Evolutionary conservation across 2,888 invertebrate species (phyloP).

Genomic region (Drosophila suboccidentalis): DNA sequence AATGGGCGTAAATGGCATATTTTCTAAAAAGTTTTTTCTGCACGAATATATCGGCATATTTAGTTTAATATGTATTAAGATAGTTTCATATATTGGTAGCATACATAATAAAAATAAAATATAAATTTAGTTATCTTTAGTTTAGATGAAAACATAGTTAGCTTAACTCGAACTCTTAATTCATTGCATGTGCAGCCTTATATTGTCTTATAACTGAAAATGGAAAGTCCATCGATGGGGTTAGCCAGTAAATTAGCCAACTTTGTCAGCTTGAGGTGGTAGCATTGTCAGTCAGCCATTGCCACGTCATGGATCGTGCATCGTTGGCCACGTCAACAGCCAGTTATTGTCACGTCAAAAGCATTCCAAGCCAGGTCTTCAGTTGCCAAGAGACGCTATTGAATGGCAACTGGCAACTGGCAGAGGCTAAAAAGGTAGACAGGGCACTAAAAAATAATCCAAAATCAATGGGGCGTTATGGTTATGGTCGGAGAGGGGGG

Average conservation of each 20-base stretch:
- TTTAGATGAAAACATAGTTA: background rate
- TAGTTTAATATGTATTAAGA: too few species aligned
- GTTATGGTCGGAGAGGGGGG: constrained; percentile 37
- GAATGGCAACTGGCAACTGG: constrained; percentile 22
- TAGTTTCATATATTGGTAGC: too few species aligned
- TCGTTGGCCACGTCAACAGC: constrained; percentile 45
- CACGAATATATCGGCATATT: too few species aligned
- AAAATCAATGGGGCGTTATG: constrained; percentile 81
- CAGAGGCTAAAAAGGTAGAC: constrained; percentile 67
- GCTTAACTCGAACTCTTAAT: background rate
- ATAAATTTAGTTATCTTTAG: background rate
- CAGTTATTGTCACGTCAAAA: constrained; percentile 64
- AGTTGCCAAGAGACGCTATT: constrained; percentile 34
- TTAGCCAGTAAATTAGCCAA: constrained; percentile 8
- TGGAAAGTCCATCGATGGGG: constrained; percentile 16
- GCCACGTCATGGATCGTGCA: constrained; percentile 51
- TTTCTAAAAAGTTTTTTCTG: too few species aligned
- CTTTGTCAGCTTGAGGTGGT: constrained; percentile 1
- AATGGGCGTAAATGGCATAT: too few species aligned
- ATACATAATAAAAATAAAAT: too few species aligned
- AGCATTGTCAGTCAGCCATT: constrained; percentile 17
- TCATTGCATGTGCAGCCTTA: background rate
- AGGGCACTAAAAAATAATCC: constrained; percentile 79
- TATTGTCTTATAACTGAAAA: constrained; percentile 1
- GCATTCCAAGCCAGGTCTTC: constrained; percentile 33